These are phyloP conservation scores for Aphidius ervi DNA, from an alignment of 1,140 invertebrate species.

Conservation along the genomic window DNA sequence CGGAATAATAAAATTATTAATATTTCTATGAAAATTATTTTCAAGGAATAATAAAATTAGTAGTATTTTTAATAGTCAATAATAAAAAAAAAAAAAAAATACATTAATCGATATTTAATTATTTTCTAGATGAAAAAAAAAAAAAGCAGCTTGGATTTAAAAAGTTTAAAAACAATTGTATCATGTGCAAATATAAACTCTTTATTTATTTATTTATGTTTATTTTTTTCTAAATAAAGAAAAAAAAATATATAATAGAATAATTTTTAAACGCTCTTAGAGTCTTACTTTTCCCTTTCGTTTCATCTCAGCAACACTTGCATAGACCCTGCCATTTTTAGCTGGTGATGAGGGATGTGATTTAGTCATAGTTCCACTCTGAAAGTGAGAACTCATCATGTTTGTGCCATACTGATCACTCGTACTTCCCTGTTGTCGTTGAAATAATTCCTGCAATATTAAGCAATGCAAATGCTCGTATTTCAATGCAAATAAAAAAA, in stretches of 20 bases:
- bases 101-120: background rate
- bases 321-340: slow-evolving; percentile 73
- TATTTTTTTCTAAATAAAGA: background rate
- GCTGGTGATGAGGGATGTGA: slow-evolving; percentile 65
- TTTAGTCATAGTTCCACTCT: slow-evolving; percentile 58
- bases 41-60: background rate
- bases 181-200: background rate
- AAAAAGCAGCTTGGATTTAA: background rate
- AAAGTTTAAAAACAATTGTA: background rate
- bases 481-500: slow-evolving; percentile 22
- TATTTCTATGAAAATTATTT: too few relatives aligned
- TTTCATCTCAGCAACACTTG: slow-evolving; percentile 94
- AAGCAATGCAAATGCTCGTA: slow-evolving; percentile 29
- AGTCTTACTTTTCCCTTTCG: slow-evolving; percentile 67
- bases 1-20: too few relatives aligned
- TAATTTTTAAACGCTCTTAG: slow-evolving; percentile 14
- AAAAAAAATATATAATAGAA: slow-evolving; percentile 10
- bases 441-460: slow-evolving; percentile 70
- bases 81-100: background rate
- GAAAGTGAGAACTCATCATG: slow-evolving; percentile 70
- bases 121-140: background rate
- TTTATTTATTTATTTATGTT: slow-evolving; percentile 1
- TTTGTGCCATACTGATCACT: slow-evolving; percentile 53
- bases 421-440: slow-evolving; percentile 64
- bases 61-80: background rate